Conservation (phyloP, 2,113 vertebrate genomes). For the Otis tarda region DNA sequence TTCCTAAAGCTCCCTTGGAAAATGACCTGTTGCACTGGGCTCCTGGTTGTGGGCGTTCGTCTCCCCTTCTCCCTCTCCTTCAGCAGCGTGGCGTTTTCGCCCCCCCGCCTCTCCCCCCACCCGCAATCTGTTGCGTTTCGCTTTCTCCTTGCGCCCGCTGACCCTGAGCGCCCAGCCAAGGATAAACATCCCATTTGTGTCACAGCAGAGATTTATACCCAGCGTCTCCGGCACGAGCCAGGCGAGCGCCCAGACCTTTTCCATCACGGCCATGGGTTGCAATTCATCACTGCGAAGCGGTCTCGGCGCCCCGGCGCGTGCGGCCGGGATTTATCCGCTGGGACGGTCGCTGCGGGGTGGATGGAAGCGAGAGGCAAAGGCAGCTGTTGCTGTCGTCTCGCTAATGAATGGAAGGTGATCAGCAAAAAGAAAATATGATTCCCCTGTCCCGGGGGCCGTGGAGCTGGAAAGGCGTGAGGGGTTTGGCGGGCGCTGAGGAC, state of each 20-base stretch:
- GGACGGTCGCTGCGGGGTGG: not conserved
- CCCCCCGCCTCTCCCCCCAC: too few species aligned
- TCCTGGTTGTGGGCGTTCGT: not conserved
- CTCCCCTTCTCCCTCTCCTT: not conserved
- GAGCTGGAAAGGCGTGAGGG: not conserved
- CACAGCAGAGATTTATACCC: conserved; percentile 39
- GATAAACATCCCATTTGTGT: conserved; percentile 57
- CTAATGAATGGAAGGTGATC: not conserved
- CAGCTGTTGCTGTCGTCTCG: not conserved
- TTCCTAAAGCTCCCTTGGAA: not conserved
- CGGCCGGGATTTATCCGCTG: not conserved
- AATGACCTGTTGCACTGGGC: not conserved
- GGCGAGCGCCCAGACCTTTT: not conserved
- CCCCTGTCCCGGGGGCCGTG: fast-evolving
- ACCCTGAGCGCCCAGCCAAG: conserved; percentile 46
- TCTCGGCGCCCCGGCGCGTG: not conserved
- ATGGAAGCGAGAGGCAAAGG: not conserved
- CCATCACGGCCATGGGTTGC: not conserved
- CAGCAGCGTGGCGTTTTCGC: not conserved
- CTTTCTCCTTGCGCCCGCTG: not conserved
- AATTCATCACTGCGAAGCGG: not conserved
- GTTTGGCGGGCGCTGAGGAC: not conserved
- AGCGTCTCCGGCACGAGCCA: not conserved
- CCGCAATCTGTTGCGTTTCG: not conserved
- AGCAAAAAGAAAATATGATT: not conserved